Conservation (phyloP, 2,113 vertebrate species). For the Bos javanicus region DNA sequence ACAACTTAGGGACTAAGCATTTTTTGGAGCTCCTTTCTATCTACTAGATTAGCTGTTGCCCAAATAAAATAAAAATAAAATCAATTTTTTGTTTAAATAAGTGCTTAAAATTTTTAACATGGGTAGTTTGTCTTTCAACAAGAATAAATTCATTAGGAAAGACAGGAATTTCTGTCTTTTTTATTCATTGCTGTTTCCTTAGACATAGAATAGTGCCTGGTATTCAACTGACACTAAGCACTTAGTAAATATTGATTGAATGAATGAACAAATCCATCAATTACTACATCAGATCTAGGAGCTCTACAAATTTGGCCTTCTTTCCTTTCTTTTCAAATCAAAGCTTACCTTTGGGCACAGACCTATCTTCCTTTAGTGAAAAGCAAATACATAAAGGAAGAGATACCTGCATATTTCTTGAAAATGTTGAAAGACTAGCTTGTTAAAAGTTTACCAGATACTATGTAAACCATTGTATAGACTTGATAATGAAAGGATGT, state of each 20-base stretch:
- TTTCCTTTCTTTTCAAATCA: constrained; percentile 6
- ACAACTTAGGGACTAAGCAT: not conserved
- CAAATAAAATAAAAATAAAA: not conserved
- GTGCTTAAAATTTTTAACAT: not conserved
- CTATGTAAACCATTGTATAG: not conserved
- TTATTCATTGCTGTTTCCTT: not conserved
- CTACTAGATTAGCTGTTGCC: not conserved
- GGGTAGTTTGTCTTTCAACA: not conserved
- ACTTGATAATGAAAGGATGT: not conserved
- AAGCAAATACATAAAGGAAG: not conserved
- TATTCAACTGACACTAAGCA: not conserved
- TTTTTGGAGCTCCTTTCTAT: not conserved
- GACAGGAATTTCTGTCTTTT: not conserved
- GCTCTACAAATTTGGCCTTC: not conserved
- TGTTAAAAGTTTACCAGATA: not conserved
- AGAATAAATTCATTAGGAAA: not conserved
- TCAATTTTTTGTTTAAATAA: not conserved
- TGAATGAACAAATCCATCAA: not conserved
- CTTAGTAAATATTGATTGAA: not conserved
- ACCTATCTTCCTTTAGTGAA: not conserved
- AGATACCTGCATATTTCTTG: not conserved
- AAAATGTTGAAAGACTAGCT: not conserved
- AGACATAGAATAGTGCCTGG: not conserved
- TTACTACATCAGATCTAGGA: not conserved
- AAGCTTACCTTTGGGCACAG: not conserved